Base-by-base conservation (phyloP, 2,797 vertebrate species). In the Mycteria americana region DNA sequence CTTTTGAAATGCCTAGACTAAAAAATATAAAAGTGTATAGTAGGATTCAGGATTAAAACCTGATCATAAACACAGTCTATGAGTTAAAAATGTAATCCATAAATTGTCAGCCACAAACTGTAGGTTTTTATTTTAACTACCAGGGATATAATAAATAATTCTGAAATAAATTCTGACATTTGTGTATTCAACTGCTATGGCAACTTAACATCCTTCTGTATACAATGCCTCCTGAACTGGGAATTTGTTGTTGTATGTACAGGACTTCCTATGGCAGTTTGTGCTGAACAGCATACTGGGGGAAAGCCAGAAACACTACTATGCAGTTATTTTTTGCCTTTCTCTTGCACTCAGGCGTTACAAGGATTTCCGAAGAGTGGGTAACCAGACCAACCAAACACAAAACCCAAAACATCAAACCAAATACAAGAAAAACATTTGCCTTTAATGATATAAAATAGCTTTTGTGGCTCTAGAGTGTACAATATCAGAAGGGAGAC, bases 131-230 rank as follows among this genome's bases (percentile, higher is more conserved):
- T 95, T 97, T 92, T 92, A 91, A 93, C 54, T 87, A 43, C 53
- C 24, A 82, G n/a, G 13, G 35, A 93, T 67, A 27, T 78, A 95
- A 97, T 92, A 96, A 96, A 93, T 97, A 41, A 95, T 92, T 96
- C 85, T 89, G 89, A 96, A 98, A 93, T 96, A 72, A 72, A 90
- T 91, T 59, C 77, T 96, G 79, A 68, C 77, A 94, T 92, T 97
- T 93, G 72, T 94, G 53, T 56, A 62, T 93, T 93, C 63, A 68
- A 7, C 31, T 39, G 74, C 41, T 73, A 70, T 74, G 59, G 57
- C 67, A 95, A 19, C 83, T 95, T 96, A 91, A 92, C n/a, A 95
- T 74, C 43, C 56, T 91, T 23, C 24, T 92, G 18, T 35, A 22
- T 74, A 37, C 28, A 77, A 19, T 88, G 46, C 15, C 57, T 79